Percentiles rank a stretch among this genome's conserved stretches.
Conservation (phyloP, 1,140 invertebrate species). For the Habropoda laboriosa region DNA sequence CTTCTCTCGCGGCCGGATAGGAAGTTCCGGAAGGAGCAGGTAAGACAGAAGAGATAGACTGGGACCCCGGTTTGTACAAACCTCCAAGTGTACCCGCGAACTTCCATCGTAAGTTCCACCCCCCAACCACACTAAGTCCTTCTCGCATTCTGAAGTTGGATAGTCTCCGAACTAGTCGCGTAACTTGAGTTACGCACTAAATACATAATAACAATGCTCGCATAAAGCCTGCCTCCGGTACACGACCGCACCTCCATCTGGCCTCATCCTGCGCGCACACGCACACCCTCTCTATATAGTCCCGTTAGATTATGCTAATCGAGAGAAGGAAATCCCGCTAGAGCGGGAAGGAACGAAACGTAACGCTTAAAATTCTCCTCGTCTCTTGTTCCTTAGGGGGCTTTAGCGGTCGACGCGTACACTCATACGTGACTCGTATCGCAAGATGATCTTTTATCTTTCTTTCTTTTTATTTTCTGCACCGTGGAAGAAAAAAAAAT, state of each 20-base stretch:
- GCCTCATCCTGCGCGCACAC: neutral
- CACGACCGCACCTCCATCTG: too few relatives aligned
- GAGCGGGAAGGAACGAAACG: conserved; percentile 27
- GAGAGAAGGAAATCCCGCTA: conserved; percentile 33
- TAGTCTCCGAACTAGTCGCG: conserved; percentile 36
- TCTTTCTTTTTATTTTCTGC: neutral
- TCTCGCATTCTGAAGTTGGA: conserved; percentile 26
- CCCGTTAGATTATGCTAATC: conserved; percentile 57
- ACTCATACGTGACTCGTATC: conserved; percentile 37
- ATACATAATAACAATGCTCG: conserved; percentile 61
- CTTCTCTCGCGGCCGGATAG: neutral
- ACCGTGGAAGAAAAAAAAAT: neutral
- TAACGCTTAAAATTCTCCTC: conserved; percentile 49
- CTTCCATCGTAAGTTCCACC: conserved; percentile 60
- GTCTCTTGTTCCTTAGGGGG: conserved; percentile 27
- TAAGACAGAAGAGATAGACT: neutral
- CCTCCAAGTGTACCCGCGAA: conserved; percentile 39
- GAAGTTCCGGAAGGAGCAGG: conserved; percentile 18
- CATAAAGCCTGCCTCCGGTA: conserved; percentile 5
- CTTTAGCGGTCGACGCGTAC: conserved; percentile 5
- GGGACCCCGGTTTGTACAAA: conserved; percentile 20
- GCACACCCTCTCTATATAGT: neutral
- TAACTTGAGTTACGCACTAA: conserved; percentile 57
- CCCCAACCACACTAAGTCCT: conserved; percentile 54
- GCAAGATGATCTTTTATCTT: conserved; percentile 21